A percentile compares a stretch with the other conserved stretches of the same genome.
Conservation (phyloP, 2,113 vertebrate species). For the Nicator chloris region DNA sequence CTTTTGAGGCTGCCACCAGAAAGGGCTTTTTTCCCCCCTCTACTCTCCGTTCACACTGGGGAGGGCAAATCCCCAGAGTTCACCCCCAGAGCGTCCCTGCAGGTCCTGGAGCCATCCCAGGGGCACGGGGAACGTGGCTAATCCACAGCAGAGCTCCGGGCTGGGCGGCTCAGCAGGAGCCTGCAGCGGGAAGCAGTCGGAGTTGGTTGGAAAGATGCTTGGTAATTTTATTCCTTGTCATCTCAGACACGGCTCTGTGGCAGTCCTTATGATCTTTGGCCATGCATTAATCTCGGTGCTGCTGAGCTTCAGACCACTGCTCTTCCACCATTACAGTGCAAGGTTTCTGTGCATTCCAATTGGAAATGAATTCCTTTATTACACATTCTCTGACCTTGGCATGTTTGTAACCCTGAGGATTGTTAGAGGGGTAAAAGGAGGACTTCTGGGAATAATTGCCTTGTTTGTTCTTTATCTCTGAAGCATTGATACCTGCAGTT, state of each 20-base stretch:
- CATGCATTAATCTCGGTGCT: background rate
- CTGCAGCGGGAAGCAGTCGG: background rate
- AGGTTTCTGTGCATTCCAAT: conserved; percentile 44
- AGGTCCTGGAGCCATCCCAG: background rate
- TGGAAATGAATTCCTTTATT: conserved; percentile 51
- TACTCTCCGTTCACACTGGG: background rate
- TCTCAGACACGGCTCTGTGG: background rate
- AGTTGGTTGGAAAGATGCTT: background rate
- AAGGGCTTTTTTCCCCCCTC: background rate
- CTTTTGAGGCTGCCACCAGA: background rate
- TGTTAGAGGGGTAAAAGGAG: conserved; percentile 53
- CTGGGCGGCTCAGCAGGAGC: background rate
- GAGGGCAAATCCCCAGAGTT: background rate
- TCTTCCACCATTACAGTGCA: background rate
- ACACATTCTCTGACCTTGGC: conserved; percentile 54
- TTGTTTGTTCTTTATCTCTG: conserved; percentile 58
- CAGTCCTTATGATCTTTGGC: conserved; percentile 6
- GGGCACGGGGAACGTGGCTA: accelerated
- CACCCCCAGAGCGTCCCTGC: background rate
- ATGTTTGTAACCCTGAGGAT: conserved; percentile 45
- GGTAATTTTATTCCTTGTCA: conserved; percentile 30
- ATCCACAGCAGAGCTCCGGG: background rate
- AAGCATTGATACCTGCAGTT: conserved; percentile 64
- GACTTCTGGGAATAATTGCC: conserved; percentile 57
- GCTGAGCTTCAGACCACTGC: conserved; percentile 1